phyloP scores from a whole-genome alignment of 2,113 vertebrate species.

The Hyaena hyaena region DNA sequence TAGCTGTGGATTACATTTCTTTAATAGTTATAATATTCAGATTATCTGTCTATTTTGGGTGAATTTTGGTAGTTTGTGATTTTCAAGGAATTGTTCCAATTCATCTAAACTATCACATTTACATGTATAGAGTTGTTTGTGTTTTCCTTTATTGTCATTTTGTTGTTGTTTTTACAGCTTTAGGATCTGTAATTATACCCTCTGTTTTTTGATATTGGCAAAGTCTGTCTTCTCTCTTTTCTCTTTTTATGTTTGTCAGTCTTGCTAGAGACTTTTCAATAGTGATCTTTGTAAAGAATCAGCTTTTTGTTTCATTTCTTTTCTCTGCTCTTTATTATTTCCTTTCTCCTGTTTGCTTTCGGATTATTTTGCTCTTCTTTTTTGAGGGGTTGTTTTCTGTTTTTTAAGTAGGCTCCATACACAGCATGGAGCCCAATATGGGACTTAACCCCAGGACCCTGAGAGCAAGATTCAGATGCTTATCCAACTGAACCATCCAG shows the following conservation, averaged over 20 bases:
- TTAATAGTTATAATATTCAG: constrained; percentile 20
- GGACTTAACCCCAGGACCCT: too few species aligned
- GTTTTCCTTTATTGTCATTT: background rate
- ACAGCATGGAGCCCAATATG: too few species aligned
- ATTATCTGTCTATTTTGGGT: background rate
- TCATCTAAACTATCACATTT: background rate
- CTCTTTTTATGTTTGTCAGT: background rate
- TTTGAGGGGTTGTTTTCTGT: too few species aligned
- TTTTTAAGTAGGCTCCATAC: too few species aligned
- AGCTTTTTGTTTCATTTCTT: background rate
- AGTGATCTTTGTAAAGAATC: background rate
- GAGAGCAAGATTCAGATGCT: too few species aligned
- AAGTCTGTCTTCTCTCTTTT: background rate
- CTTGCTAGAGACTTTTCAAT: background rate
- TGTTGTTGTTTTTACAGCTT: background rate
- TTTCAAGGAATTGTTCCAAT: constrained; percentile 1
- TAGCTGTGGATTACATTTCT: background rate
- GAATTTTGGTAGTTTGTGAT: background rate
- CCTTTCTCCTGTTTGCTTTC: background rate
- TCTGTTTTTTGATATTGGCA: background rate
- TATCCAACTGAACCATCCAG: too few species aligned
- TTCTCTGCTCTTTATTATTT: background rate
- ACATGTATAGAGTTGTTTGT: background rate
- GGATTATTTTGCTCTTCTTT: background rate
- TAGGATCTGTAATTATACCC: background rate